Evolutionary conservation across 2,888 invertebrate species (phyloP), one percentile per base, ranked within the genome.

Genomic region (Priapulus caudatus): DNA sequence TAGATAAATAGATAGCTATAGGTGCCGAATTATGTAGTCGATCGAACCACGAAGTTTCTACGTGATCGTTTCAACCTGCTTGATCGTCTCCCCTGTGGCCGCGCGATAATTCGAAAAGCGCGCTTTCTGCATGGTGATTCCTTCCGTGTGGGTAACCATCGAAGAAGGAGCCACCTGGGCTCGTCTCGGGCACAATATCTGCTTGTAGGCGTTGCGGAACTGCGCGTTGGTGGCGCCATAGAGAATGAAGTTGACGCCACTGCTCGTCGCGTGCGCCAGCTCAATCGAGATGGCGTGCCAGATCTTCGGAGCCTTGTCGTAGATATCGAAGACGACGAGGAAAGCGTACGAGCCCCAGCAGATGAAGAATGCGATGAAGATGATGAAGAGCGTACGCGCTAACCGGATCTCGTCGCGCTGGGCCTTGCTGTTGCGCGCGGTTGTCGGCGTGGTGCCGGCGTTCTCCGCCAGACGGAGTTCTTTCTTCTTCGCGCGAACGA

Each of bases 301-400:
- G 19, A 51, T 51, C 43, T 52, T 46, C 21, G 52, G 43, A 5
- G 24, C 47, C 10, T 20, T 22, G 45, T 54, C 54, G n/a, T 48
- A 10, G 44, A n/a, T 16, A 47, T 54, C 54, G n/a, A 52, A n/a
- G 20, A 47, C 47, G 5, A 51, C 44, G 20, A 52, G 19, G n/a
- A 54, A 23, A 18, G 54, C 52, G 23, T 52, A 54, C 19, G 54
- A 51, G 10, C 43, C 43, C 54, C 54, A 54, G 21, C 52, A 54
- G 1, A 47, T 21, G 10, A 47, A 33, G 44, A 52, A 54, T 15
- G 52, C 54, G 16, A 48, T 49, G 21, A 54, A 54, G 18, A 54
- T 54, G 44, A 54, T 51, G 45, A 54, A 54, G 43, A 54, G 22
- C 10, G 54, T 54, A 2, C 54, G 51, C 2, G 54, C 48, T 16